phyloP scores from a whole-genome alignment of 2,797 vertebrate species.

The Semaprochilodus insignis region DNA sequence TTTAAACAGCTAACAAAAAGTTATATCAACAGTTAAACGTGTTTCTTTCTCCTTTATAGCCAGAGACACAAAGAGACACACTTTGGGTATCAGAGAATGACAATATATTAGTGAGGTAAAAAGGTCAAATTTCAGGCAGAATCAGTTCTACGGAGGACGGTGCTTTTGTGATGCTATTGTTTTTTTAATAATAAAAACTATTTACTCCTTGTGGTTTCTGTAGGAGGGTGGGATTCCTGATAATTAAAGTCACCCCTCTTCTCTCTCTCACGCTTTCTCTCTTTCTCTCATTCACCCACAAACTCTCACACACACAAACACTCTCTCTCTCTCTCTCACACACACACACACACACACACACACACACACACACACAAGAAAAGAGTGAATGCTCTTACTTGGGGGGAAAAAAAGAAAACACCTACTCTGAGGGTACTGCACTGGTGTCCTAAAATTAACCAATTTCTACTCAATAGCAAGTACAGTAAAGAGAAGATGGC shows the following conservation, averaged over 20 bases:
- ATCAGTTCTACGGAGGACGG: background rate
- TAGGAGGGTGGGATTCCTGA: background rate
- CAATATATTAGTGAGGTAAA: background rate
- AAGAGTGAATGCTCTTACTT: conserved; percentile 9
- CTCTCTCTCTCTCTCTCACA: background rate
- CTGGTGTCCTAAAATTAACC: conserved; percentile 4
- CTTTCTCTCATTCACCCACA: background rate
- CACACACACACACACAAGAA: background rate
- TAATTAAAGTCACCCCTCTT: background rate
- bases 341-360: background rate
- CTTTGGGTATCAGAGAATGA: too few relatives aligned
- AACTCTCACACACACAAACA: background rate
- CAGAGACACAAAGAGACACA: too few relatives aligned
- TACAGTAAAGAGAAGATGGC: conserved; percentile 50
- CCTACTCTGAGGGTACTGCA: background rate
- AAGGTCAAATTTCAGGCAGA: background rate
- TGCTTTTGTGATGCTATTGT: background rate
- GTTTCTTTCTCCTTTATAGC: too few relatives aligned
- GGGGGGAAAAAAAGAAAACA: conserved; percentile 14
- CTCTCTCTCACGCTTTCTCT: too few relatives aligned
- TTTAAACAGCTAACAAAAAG: too few relatives aligned
- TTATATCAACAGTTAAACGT: too few relatives aligned
- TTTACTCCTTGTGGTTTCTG: background rate
- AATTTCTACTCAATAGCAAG: conserved; percentile 33
- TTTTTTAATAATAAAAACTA: background rate